phyloP scores from a whole-genome alignment of 1,140 invertebrate species.

The Nomia melanderi region DNA sequence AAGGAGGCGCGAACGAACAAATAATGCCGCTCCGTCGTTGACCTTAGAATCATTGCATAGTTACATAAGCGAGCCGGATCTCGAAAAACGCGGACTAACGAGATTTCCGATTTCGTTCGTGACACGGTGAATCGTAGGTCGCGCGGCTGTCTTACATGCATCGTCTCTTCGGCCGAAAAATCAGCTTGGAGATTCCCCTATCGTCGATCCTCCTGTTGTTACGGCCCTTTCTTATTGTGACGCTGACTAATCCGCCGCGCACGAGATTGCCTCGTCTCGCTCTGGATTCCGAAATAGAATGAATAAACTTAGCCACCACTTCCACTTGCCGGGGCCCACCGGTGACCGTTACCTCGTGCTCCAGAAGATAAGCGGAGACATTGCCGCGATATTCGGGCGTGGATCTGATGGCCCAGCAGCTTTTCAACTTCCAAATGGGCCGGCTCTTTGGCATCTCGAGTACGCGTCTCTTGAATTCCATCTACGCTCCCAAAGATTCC shows the following conservation, averaged over 20 bases:
- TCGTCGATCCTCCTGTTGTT: constrained; percentile 52
- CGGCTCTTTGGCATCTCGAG: constrained; percentile 59
- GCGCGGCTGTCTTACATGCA: constrained; percentile 56
- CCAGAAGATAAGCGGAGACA: constrained; percentile 60
- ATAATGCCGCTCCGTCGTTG: constrained; percentile 11
- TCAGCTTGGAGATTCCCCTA: constrained; percentile 39
- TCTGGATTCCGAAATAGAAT: constrained; percentile 54
- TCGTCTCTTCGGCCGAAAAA: constrained; percentile 41
- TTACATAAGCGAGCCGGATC: constrained; percentile 28
- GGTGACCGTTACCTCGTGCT: constrained; percentile 68
- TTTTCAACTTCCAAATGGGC: constrained; percentile 58
- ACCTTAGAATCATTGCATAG: constrained; percentile 11
- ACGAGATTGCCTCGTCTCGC: constrained; percentile 34
- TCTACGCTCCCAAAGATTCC: background rate
- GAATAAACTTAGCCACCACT: constrained; percentile 67
- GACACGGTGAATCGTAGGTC: no score
- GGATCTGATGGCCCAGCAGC: constrained; percentile 59
- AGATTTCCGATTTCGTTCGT: no score
- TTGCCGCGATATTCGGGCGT: constrained; percentile 25
- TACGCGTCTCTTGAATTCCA: background rate
- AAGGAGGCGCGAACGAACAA: constrained; percentile 4
- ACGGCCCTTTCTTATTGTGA: constrained; percentile 57
- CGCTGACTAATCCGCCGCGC: constrained; percentile 66
- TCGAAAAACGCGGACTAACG: background rate
- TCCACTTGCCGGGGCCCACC: constrained; percentile 59